Conservation (phyloP, 2,113 vertebrate species). For the Megaptera novaeangliae region DNA sequence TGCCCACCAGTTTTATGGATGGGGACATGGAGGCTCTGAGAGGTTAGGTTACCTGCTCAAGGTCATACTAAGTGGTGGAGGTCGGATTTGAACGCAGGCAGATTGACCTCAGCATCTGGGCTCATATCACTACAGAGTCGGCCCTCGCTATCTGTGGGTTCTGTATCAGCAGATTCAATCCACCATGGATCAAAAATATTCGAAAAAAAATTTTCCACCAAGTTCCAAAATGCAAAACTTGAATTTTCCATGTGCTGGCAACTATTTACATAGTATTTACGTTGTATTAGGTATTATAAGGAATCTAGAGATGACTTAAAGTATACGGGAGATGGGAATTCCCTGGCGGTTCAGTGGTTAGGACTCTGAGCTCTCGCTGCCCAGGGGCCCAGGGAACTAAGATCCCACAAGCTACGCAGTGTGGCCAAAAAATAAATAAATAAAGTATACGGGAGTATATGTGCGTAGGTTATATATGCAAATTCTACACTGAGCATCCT, state of each 20-base stretch:
- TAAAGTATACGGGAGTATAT: neutral
- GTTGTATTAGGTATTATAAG: neutral
- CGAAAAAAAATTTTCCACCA: accelerated
- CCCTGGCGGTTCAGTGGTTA: too few species aligned
- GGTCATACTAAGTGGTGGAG: neutral
- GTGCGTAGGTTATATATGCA: neutral
- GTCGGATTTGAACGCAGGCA: neutral
- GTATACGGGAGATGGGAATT: neutral
- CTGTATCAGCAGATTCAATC: neutral
- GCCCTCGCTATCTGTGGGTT: neutral
- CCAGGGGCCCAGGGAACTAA: too few species aligned
- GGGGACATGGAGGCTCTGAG: neutral
- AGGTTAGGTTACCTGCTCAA: neutral
- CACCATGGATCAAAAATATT: neutral
- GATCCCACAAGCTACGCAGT: too few species aligned
- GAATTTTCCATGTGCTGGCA: too few species aligned
- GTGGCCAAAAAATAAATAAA: too few species aligned
- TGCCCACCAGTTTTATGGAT: neutral
- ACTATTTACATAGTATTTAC: neutral
- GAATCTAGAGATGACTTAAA: neutral
- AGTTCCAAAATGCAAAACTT: too few species aligned
- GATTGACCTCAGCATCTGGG: neutral
- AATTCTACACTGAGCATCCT: neutral
- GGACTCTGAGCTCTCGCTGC: too few species aligned
- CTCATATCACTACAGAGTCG: neutral